Percentiles rank a stretch among this genome's conserved stretches.
phyloP scores from a whole-genome alignment of 1,140 invertebrate species.

The Apis cerana region DNA sequence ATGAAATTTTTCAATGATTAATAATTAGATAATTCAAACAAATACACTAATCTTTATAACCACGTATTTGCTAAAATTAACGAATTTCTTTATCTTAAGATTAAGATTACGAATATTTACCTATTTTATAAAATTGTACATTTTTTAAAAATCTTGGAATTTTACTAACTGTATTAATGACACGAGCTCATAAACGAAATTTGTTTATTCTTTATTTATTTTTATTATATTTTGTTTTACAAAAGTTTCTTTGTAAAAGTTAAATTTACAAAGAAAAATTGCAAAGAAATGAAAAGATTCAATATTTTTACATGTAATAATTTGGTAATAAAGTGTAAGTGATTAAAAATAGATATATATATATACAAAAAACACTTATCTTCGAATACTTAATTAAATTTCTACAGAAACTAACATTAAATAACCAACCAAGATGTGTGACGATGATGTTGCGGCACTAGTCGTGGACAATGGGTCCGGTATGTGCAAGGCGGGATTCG shows the following conservation, averaged over 20 bases:
- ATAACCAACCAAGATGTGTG: slow-evolving; percentile 83
- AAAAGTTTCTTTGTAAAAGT: too few relatives aligned
- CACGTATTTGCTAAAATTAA: neutral
- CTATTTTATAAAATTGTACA: neutral
- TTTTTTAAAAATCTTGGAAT: neutral
- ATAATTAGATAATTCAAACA: neutral
- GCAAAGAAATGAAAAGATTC: neutral
- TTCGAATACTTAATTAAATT: neutral
- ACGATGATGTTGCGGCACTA: slow-evolving; percentile 89
- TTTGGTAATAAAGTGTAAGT: too few relatives aligned
- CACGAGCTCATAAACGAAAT: too few relatives aligned
- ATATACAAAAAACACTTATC: neutral
- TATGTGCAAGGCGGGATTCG: slow-evolving; percentile 93
- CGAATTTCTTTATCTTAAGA: too few relatives aligned
- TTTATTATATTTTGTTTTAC: too few relatives aligned
- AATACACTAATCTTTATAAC: neutral
- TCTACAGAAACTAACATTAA: slow-evolving; percentile 49
- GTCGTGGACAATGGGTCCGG: slow-evolving; percentile 93
- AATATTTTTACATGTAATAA: neutral
- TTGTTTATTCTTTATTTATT: too few relatives aligned
- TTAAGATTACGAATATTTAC: neutral
- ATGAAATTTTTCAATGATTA: neutral
- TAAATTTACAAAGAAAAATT: too few relatives aligned
- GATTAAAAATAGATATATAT: neutral
- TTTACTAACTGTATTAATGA: neutral